Evolutionary conservation across 2,888 invertebrate species (phyloP).

Genomic region (Galerucella pusilla): DNA sequence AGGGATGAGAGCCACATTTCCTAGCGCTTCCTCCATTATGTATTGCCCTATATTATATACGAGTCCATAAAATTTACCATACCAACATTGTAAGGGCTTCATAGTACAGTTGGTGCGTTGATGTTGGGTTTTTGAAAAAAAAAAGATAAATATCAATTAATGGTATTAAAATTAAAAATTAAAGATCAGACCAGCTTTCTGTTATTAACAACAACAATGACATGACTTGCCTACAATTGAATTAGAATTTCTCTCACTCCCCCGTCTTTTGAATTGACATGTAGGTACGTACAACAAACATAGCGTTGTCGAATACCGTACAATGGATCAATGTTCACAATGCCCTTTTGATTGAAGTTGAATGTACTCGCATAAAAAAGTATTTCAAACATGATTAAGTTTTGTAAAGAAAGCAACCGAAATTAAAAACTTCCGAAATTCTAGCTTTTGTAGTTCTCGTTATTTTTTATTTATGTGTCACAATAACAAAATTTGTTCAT

Average conservation of each 20-base stretch:
- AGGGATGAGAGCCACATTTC: background rate
- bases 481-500: too few relatives aligned
- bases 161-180: background rate
- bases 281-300: slow-evolving; percentile 3
- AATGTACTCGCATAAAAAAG: background rate
- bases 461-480: too few relatives aligned
- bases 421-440: too few relatives aligned
- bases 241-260: background rate
- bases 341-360: background rate
- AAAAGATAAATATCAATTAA: too few relatives aligned
- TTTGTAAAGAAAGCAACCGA: too few relatives aligned
- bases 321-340: slow-evolving; percentile 16
- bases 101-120: background rate
- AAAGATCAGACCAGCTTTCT: slow-evolving; percentile 5
- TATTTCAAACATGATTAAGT: background rate
- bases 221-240: slow-evolving; percentile 10
- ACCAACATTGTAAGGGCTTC: background rate
- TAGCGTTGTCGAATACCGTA: slow-evolving; percentile 4
- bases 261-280: background rate
- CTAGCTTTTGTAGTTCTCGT: too few relatives aligned
- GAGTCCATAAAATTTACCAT: background rate
- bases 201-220: slow-evolving; percentile 5
- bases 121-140: too few relatives aligned
- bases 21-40: background rate
- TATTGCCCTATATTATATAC: slow-evolving; percentile 4